Percentiles rank a stretch among this genome's conserved stretches.
Conservation (phyloP, 2,113 vertebrate genomes). For the Lamprotornis superbus region DNA sequence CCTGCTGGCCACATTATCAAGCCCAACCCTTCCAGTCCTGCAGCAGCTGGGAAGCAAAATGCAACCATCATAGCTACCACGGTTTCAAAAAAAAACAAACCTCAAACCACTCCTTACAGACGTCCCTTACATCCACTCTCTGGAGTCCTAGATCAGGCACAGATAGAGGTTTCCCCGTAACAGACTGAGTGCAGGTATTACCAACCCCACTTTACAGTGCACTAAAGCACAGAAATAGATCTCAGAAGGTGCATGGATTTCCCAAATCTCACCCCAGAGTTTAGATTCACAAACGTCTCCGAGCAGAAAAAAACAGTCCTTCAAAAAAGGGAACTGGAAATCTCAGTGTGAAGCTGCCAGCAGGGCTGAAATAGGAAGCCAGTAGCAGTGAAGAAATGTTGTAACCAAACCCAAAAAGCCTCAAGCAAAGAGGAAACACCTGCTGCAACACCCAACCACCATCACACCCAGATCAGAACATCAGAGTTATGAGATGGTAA, state of each 20-base stretch:
- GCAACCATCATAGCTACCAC: not conserved
- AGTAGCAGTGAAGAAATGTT: not conserved
- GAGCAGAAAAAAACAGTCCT: rapidly evolving
- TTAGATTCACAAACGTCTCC: not conserved
- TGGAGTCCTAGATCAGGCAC: not conserved
- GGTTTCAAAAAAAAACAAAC: not conserved
- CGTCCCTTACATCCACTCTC: not conserved
- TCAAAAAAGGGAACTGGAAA: not conserved
- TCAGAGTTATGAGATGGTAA: not conserved
- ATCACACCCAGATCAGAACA: not conserved
- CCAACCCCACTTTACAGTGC: not conserved
- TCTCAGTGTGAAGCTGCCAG: not conserved
- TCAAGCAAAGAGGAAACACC: not conserved
- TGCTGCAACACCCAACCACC: not conserved
- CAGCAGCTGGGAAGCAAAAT: not conserved
- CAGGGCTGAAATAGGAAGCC: not conserved
- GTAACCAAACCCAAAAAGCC: constrained; percentile 4
- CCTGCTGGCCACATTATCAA: not conserved
- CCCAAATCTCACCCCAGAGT: not conserved
- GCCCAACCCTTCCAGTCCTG: not conserved
- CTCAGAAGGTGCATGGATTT: not conserved
- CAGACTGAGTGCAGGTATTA: not conserved
- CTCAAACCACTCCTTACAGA: not conserved
- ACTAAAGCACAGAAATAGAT: not conserved
- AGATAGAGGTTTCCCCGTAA: not conserved